phyloP scores from a whole-genome alignment of 35 echinoderm and acorn worm species.

The Strongylocentrotus purpuratus region DNA sequence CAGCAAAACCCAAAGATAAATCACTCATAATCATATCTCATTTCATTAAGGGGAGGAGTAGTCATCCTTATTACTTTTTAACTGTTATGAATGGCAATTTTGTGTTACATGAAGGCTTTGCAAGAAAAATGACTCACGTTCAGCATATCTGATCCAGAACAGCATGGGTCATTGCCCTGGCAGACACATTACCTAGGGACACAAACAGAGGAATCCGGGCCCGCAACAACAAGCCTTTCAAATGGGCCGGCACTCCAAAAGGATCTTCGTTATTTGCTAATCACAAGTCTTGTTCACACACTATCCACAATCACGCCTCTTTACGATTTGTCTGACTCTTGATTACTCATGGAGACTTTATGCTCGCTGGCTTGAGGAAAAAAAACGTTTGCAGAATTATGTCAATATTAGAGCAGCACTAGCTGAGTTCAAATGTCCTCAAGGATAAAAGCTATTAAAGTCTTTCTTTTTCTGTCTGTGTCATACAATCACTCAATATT shows the following conservation, averaged over 20 bases:
- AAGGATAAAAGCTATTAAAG: not conserved
- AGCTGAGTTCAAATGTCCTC: not conserved
- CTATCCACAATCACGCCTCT: not conserved
- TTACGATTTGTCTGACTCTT: not conserved
- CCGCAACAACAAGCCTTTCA: not conserved
- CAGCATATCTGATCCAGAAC: not conserved
- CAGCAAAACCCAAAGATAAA: not conserved
- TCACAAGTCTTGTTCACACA: slow-evolving; percentile 13
- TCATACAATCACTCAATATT: not conserved
- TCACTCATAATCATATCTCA: not conserved
- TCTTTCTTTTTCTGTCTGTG: not conserved
- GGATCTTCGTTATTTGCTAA: slow-evolving; percentile 30
- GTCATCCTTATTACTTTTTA: not conserved
- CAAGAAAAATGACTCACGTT: not conserved
- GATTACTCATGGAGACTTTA: slow-evolving; percentile 1
- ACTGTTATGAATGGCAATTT: not conserved
- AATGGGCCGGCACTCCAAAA: slow-evolving; percentile 35
- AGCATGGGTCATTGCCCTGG: slow-evolving; percentile 14
- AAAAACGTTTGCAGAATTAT: not conserved
- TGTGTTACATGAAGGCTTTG: not conserved
- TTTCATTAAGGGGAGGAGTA: not conserved
- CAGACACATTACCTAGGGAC: not conserved
- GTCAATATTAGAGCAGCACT: not conserved
- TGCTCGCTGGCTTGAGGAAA: not conserved
- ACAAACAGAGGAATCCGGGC: not conserved